A percentile compares a stretch with the other conserved stretches of the same genome.
phyloP scores from a whole-genome alignment of 92 coral and sea anemone species.

The Palythoa caribaeorum region DNA sequence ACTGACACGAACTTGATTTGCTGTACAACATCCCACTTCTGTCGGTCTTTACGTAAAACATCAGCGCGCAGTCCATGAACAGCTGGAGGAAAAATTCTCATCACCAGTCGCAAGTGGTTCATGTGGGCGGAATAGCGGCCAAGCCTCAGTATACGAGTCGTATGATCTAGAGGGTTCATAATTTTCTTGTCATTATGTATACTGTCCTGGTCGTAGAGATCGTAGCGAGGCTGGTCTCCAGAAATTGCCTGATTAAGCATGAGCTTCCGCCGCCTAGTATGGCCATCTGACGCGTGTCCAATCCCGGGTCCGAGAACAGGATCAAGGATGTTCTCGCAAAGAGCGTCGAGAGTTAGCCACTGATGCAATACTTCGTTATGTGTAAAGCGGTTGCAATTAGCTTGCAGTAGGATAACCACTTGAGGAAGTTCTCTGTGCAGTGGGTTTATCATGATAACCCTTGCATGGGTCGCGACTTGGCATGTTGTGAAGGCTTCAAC shows the following conservation, averaged over 20 bases:
- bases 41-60: constrained; percentile 60
- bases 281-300: constrained; percentile 36
- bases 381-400: constrained; percentile 14
- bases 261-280: constrained; percentile 49
- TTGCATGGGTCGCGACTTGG: constrained; percentile 71
- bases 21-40: constrained; percentile 74
- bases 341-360: constrained; percentile 7
- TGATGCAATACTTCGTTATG: constrained; percentile 19
- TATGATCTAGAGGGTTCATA: constrained; percentile 55
- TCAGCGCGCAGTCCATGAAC: constrained; percentile 46
- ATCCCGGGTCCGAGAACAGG: constrained; percentile 71
- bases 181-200: constrained; percentile 64
- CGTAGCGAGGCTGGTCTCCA: constrained; percentile 29
- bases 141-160: constrained; percentile 56
- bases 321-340: constrained; percentile 38
- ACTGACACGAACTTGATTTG: constrained; percentile 47
- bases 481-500: constrained; percentile 55
- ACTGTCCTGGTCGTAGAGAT: constrained; percentile 59
- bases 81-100: constrained; percentile 27
- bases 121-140: constrained; percentile 55
- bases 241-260: constrained; percentile 30
- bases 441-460: constrained; percentile 70
- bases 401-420: constrained; percentile 3
- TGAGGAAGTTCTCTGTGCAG: constrained; percentile 57
- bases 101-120: constrained; percentile 54